phyloP scores from a whole-genome alignment of 1,140 invertebrate genomes.

The Cherax quadricarinatus region DNA sequence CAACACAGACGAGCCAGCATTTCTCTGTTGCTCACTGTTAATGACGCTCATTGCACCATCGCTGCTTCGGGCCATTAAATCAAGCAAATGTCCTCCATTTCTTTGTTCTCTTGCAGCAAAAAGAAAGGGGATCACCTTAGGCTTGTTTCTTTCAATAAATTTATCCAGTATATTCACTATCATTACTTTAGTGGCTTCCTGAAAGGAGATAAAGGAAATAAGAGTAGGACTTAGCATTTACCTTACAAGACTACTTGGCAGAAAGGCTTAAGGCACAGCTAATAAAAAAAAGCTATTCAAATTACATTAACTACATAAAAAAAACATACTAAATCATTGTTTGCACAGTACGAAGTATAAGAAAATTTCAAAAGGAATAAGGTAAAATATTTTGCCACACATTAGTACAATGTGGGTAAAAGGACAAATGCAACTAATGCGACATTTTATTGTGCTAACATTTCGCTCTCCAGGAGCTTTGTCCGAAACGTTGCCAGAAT shows the following conservation, averaged over 20 bases:
- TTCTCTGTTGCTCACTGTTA: background rate
- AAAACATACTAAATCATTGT: too few species aligned
- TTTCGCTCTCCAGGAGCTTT: too few species aligned
- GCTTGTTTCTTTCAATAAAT: slow-evolving; percentile 8
- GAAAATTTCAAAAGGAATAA: too few species aligned
- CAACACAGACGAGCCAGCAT: background rate
- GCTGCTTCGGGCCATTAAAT: slow-evolving; percentile 18
- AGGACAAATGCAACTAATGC: too few species aligned
- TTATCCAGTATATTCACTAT: slow-evolving; percentile 14
- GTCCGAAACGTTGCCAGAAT: too few species aligned
- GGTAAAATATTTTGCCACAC: too few species aligned
- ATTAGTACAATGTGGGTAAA: too few species aligned
- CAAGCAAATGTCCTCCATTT: slow-evolving; percentile 25
- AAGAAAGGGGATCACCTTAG: slow-evolving; percentile 31
- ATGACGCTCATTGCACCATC: background rate
- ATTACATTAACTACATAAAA: too few species aligned
- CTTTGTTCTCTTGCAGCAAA: slow-evolving; percentile 19
- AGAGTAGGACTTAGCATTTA: background rate
- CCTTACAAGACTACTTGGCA: background rate
- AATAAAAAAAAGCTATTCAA: too few species aligned
- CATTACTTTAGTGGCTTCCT: slow-evolving; percentile 21
- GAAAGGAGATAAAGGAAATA: background rate
- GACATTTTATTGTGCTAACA: too few species aligned
- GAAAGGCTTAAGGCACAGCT: background rate
- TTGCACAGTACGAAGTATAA: too few species aligned